Evolutionary conservation across 1,140 invertebrate species (phyloP).

Genomic region (Pectinophora gossypiella): DNA sequence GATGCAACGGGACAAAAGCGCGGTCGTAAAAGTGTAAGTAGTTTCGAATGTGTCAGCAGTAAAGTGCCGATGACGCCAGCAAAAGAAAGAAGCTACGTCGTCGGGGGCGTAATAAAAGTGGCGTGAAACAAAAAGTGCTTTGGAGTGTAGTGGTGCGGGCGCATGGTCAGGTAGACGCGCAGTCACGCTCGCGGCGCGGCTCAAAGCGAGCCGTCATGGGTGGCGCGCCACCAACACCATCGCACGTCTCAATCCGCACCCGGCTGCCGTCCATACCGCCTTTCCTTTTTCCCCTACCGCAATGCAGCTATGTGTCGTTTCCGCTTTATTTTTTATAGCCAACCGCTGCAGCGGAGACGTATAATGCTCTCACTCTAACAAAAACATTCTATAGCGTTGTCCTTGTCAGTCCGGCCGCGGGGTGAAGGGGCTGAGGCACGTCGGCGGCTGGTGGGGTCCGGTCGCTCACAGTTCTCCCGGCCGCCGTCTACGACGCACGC

Average conservation of each 20-base stretch:
- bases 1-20: slow-evolving; percentile 51
- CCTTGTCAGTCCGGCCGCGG: slow-evolving; percentile 35
- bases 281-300: slow-evolving; percentile 75
- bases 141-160: slow-evolving; percentile 35
- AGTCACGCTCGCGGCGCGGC: slow-evolving; percentile 77
- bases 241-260: slow-evolving; percentile 67
- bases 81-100: slow-evolving; percentile 41
- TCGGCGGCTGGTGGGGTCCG: slow-evolving; percentile 52
- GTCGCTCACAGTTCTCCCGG: slow-evolving; percentile 64
- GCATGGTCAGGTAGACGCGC: slow-evolving; percentile 49
- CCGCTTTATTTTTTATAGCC: slow-evolving; percentile 72
- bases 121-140: slow-evolving; percentile 57
- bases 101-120: slow-evolving; percentile 69
- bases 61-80: slow-evolving; percentile 46
- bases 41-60: slow-evolving; percentile 64
- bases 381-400: slow-evolving; percentile 43
- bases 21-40: slow-evolving; percentile 66
- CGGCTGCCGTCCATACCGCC: slow-evolving; percentile 60
- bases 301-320: slow-evolving; percentile 75
- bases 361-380: slow-evolving; percentile 51
- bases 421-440: slow-evolving; percentile 27
- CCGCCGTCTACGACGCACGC: slow-evolving; percentile 47
- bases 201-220: slow-evolving; percentile 82
- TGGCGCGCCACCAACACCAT: slow-evolving; percentile 77
- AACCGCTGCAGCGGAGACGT: slow-evolving; percentile 67